These are phyloP conservation scores for Maconellicoccus hirsutus DNA, from an alignment of 1,140 invertebrate species.

Conservation along the genomic window DNA sequence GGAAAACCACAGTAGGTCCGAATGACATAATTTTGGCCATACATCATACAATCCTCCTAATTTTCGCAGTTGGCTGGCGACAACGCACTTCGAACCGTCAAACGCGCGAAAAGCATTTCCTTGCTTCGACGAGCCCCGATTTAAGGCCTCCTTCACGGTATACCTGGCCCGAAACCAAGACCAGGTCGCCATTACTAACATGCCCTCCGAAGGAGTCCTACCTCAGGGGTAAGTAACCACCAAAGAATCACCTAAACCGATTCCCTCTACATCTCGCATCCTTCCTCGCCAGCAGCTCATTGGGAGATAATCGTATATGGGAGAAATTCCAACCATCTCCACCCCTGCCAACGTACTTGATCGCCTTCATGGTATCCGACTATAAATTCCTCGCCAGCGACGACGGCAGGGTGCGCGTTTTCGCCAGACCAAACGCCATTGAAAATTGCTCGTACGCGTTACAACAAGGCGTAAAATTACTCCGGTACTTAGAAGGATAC, in stretches of 20 bases:
- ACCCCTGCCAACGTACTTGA: constrained; percentile 64
- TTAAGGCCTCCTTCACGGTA: constrained; percentile 44
- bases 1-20: too few species aligned
- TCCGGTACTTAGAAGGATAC: constrained; percentile 29
- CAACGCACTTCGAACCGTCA: constrained; percentile 47
- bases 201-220: too few species aligned
- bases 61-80: constrained; percentile 39
- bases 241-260: too few species aligned
- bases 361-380: constrained; percentile 56
- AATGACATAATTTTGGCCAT: too few species aligned
- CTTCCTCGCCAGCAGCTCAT: too few species aligned
- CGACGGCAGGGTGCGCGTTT: constrained; percentile 40
- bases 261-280: too few species aligned
- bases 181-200: too few species aligned
- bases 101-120: constrained; percentile 50
- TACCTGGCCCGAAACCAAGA: too few species aligned
- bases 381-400: constrained; percentile 35
- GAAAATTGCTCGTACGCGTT: constrained; percentile 32
- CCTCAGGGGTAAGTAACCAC: too few species aligned
- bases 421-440: constrained; percentile 54
- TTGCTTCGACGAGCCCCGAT: constrained; percentile 52
- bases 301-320: not conserved
- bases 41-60: too few species aligned
- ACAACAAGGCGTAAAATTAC: constrained; percentile 34
- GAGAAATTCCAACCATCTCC: not conserved